These are phyloP conservation scores for Dryobota labecula DNA, from an alignment of 2,888 invertebrate species.

Conservation along the genomic window DNA sequence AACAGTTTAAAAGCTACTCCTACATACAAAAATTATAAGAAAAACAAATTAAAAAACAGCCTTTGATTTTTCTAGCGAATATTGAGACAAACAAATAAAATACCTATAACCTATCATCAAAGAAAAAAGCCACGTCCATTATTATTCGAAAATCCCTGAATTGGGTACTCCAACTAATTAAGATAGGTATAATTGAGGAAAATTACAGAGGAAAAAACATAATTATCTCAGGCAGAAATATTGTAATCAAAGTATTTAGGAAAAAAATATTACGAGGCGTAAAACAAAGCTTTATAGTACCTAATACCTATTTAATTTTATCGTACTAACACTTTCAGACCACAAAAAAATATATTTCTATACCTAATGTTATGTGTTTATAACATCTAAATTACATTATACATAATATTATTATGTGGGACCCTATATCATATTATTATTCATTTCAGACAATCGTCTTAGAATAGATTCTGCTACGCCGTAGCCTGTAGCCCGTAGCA, in stretches of 20 bases:
- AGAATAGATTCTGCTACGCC: constrained; percentile 43
- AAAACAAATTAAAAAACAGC: background rate
- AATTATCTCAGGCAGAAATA: background rate
- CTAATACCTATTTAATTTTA: background rate
- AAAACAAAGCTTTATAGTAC: background rate
- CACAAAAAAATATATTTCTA: background rate
- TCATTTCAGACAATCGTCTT: constrained; percentile 15
- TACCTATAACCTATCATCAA: constrained; percentile 1
- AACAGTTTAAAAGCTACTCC: too few species aligned
- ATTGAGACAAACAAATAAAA: background rate
- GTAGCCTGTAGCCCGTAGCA: constrained; percentile 60
- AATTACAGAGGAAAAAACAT: constrained; percentile 29
- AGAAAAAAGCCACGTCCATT: background rate
- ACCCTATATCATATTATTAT: too few species aligned
- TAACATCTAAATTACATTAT: background rate
- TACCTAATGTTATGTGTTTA: background rate
- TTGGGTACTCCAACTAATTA: constrained; percentile 21
- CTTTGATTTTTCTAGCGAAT: background rate
- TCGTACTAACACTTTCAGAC: background rate
- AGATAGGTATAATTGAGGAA: constrained; percentile 30
- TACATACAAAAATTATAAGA: background rate
- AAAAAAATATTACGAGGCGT: background rate
- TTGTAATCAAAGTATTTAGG: constrained; percentile 20
- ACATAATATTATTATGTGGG: too few species aligned
- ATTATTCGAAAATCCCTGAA: constrained; percentile 8